These are phyloP conservation scores for Syndactyla subalaris DNA, from an alignment of 2,797 vertebrate genomes.

Conservation along the genomic window DNA sequence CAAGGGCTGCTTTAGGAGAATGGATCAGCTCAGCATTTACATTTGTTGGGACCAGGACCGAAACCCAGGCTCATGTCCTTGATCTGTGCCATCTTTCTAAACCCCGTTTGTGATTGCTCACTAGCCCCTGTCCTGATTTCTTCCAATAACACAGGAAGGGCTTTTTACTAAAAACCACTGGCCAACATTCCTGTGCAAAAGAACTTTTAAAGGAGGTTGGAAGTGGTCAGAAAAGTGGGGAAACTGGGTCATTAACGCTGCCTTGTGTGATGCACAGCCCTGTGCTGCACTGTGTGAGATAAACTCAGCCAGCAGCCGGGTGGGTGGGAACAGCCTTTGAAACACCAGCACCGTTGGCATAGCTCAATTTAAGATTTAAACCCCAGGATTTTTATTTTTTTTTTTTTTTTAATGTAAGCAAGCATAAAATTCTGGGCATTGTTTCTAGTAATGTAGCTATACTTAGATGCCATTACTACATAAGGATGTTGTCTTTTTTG, in stretches of 20 bases:
- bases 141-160: background rate
- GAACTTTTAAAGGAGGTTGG: background rate
- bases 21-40: background rate
- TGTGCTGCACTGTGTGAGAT: fast-evolving
- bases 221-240: background rate
- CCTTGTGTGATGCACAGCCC: background rate
- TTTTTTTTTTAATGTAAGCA: background rate
- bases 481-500: background rate
- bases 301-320: background rate
- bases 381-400: background rate
- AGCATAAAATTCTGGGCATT: background rate
- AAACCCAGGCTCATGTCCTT: background rate
- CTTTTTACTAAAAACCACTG: background rate
- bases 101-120: background rate
- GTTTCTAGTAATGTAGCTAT: background rate
- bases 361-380: background rate
- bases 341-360: background rate
- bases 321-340: background rate
- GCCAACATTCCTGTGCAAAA: background rate
- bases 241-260: background rate
- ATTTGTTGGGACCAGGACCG: background rate
- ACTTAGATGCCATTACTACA: background rate
- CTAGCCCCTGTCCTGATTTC: background rate
- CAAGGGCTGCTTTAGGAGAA: background rate
- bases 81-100: background rate